These are phyloP conservation scores for Hycleus cichorii DNA, from an alignment of 1,140 invertebrate species.

Conservation along the genomic window DNA sequence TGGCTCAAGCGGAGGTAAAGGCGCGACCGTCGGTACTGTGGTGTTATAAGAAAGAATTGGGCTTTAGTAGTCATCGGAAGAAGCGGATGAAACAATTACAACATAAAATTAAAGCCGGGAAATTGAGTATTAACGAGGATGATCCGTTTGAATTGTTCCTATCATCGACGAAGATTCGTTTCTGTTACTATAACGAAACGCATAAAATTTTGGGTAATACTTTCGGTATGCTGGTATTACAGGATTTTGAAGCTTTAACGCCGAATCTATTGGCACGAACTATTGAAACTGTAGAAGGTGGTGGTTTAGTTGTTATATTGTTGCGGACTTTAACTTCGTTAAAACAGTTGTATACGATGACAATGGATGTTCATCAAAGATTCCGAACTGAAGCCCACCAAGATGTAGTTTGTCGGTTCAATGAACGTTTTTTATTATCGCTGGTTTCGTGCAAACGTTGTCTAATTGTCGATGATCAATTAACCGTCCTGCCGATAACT, in stretches of 20 bases:
- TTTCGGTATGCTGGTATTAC: constrained; percentile 93
- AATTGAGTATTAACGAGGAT: constrained; percentile 87
- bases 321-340: constrained; percentile 81
- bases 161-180: constrained; percentile 92
- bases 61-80: constrained; percentile 90
- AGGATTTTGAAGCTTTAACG: constrained; percentile 99
- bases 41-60: constrained; percentile 98
- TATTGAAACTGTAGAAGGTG: constrained; percentile 97
- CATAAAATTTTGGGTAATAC: constrained; percentile 97
- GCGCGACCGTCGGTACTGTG: constrained; percentile 89
- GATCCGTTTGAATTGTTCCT: constrained; percentile 97
- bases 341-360: constrained; percentile 92
- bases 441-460: constrained; percentile 81
- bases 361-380: constrained; percentile 97
- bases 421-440: constrained; percentile 93
- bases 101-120: constrained; percentile 83
- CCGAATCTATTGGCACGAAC: constrained; percentile 96
- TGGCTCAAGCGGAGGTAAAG: constrained; percentile 89
- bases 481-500: constrained; percentile 88
- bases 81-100: constrained; percentile 84
- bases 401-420: constrained; percentile 89
- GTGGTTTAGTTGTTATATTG: constrained; percentile 87
- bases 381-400: constrained; percentile 90
- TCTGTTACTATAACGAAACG: constrained; percentile 96
- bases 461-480: constrained; percentile 88